Evolutionary conservation across 2,888 invertebrate genomes (phyloP).

Genomic region (Leptopilina myrica): DNA sequence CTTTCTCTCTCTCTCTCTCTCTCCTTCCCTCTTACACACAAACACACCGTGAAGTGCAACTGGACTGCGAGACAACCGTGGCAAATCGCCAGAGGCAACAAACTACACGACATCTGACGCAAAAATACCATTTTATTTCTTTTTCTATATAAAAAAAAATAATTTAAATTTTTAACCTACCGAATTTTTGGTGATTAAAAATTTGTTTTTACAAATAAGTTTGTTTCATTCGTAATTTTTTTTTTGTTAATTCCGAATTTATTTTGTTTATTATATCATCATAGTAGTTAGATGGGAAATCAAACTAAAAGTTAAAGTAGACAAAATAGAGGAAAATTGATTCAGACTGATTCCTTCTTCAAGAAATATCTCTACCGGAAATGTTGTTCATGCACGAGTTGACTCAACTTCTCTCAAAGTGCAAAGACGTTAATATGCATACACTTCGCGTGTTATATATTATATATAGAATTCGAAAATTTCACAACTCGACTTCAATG

Average conservation of each 20-base stretch:
- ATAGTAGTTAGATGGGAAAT: neutral
- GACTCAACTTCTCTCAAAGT: constrained; percentile 29
- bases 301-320: neutral
- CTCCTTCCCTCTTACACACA: no score
- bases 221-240: neutral
- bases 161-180: neutral
- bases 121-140: neutral
- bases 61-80: neutral
- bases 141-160: neutral
- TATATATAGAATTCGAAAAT: neutral
- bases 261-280: neutral
- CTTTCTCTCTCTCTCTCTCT: neutral
- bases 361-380: constrained; percentile 19
- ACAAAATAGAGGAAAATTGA: constrained; percentile 20
- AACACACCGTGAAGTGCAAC: neutral
- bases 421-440: constrained; percentile 30
- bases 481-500: constrained; percentile 22
- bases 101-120: neutral
- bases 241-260: neutral
- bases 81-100: neutral
- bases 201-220: neutral
- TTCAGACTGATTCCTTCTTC: constrained; percentile 30
- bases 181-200: neutral
- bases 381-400: constrained; percentile 14
- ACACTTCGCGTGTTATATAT: neutral